Evolutionary conservation across 2,888 invertebrate species (phyloP), one percentile per base, ranked within the genome.

Genomic region (Blastobasis lacticolella): DNA sequence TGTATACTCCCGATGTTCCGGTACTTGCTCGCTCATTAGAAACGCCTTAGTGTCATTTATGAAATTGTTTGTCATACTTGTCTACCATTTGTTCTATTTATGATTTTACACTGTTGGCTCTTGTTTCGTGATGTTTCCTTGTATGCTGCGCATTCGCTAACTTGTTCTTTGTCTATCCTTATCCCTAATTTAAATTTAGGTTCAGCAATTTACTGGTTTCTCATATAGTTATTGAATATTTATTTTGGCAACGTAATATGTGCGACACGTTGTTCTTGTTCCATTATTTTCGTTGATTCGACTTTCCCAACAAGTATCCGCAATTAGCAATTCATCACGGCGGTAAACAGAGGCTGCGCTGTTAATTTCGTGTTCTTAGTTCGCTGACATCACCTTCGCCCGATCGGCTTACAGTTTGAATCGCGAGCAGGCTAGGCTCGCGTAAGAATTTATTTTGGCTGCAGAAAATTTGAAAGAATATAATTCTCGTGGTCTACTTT

Each of bases 341-440:
- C 60, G 61, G 64, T 64, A 66, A 67, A 71, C 67, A 71, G 61
- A 66, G 58, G 62, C 61, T 54, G 63, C 23, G 23, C 23, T 63
- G 74, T 73, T 81, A 81, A 83, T 80, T 77, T 71, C 56, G 60
- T 69, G 64, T 69, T 67, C 62, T 70, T 70, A 62, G 59, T 54
- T 47, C 55, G 74, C 81, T 81, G 81, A 81, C 79, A 78, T 83
- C 81, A 82, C 67, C 63, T 54, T 49, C 52, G 55, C 57, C 59
- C 63, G 67, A 66, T 69, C 69, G 69, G 74, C 73, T 75, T 73
- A 69, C 68, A 63, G 68, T 74, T 76, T 76, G 77, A 73, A 72
- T 78, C 75, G 73, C 70, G 64, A 64, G 66, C 59, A 58, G 63
- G 64, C 56, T 63, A 42, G 45, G 56, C 61, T 65, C 64, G 58